Conservation (phyloP, 2,113 vertebrate genomes). For the Marmota monax region DNA sequence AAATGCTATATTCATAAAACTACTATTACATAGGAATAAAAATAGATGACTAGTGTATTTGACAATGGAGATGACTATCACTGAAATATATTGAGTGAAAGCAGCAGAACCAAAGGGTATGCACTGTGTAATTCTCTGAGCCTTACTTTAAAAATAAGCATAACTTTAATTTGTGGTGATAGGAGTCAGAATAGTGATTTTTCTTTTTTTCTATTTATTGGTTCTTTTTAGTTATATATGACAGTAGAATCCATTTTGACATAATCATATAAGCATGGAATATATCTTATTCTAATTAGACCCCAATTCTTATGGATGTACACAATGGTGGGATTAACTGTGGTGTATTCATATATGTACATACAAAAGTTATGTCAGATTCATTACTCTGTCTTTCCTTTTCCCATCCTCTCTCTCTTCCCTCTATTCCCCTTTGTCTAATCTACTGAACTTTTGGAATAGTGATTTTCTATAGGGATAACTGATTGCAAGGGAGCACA, state of each 20-base stretch:
- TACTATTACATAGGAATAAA: background rate
- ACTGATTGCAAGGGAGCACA: background rate
- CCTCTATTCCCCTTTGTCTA: too few species aligned
- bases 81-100: background rate
- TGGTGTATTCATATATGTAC: too few species aligned
- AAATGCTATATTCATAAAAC: background rate
- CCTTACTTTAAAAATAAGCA: background rate
- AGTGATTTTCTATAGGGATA: background rate
- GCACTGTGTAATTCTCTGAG: background rate
- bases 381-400: too few species aligned
- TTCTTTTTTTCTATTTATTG: background rate
- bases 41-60: background rate
- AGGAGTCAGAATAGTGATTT: background rate
- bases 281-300: too few species aligned
- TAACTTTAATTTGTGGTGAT: background rate
- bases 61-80: background rate
- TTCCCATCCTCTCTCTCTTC: too few species aligned
- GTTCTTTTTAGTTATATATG: too few species aligned
- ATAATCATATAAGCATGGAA: too few species aligned
- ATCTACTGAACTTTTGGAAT: background rate
- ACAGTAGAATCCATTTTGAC: too few species aligned
- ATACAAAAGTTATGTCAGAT: too few species aligned
- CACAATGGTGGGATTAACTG: too few species aligned
- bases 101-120: background rate
- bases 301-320: too few species aligned